Base-by-base conservation (phyloP, 2,113 vertebrate species). In the Micronycteris hirsuta region DNA sequence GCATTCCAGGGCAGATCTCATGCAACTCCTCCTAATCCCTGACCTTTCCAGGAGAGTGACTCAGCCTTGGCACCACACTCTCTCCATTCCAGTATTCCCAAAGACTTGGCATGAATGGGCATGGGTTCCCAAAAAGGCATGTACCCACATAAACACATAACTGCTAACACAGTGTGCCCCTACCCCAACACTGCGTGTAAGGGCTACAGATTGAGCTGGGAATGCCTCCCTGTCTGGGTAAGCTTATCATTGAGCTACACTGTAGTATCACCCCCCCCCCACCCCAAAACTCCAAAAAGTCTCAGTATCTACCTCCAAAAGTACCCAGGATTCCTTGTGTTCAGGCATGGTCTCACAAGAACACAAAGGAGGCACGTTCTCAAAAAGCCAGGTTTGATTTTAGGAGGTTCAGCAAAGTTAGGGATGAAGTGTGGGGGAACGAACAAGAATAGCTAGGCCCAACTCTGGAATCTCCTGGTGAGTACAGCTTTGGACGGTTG, bases 381-480 rank as follows among this genome's bases (percentile, higher is more conserved):
- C 77, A 94, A 93, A 94, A 89, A 74, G 33, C 5, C 38, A 89
- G 16, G 28, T 38, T 73, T 92, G 16, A 95, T 81, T 96, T 91
- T 54, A 76, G 49, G 70, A 87, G n/a, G n/a, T 3, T 81, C 58
- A 92, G 67, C 54, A 88, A 94, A 81, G 52, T 24, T 68, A 94
- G 47, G 15, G 41, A 96, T 70, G 14, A 65, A 88, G 74, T 77
- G 5, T 45, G 4, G 33, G 24, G 17, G 41, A 49, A 89, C 13
- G n/a, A 96, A 70, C 54, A 81, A 43, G 26, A 85, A 91, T 36
- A 90, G 26, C 22, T 87, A 76, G 49, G 17, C 80, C 17, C 52
- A 93, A 22, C 85, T 95, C 84, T 26, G 1, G 81, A 96, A 95
- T 90, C 13, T 4, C n/a, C 61, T 93, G 33, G 38, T 92, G 17